phyloP scores from a whole-genome alignment of 2,113 vertebrate genomes.

The Sturnira hondurensis region DNA sequence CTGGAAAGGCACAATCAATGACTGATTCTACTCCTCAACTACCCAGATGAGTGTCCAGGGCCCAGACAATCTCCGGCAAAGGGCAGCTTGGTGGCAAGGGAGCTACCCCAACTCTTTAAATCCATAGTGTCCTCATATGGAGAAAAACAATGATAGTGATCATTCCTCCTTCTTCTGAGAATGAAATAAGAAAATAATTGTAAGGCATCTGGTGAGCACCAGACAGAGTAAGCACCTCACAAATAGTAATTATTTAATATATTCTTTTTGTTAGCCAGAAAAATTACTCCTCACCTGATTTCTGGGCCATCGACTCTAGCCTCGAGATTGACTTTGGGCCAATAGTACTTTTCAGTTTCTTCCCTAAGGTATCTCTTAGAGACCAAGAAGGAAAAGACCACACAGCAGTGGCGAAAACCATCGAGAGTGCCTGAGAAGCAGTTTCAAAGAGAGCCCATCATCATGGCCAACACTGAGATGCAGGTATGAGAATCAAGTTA shows the following conservation, averaged over 20 bases:
- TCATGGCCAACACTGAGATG: neutral
- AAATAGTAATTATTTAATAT: neutral
- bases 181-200: conserved; percentile 1
- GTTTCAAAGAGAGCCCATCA: neutral
- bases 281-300: neutral
- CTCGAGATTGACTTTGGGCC: neutral
- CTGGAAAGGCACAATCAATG: neutral
- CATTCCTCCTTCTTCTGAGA: neutral
- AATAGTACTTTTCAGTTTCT: neutral
- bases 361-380: neutral
- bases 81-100: neutral
- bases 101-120: neutral
- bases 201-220: neutral
- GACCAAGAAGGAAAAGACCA: neutral
- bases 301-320: neutral
- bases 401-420: neutral
- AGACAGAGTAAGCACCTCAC: neutral
- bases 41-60: neutral
- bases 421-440: neutral
- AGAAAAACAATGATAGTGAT: neutral
- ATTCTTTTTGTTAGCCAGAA: neutral
- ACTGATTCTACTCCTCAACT: neutral
- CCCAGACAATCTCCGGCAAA: neutral
- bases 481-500: neutral
- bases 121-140: neutral